Base-by-base conservation (phyloP, 2,888 invertebrate species). In the Plebejus melissa region DNA sequence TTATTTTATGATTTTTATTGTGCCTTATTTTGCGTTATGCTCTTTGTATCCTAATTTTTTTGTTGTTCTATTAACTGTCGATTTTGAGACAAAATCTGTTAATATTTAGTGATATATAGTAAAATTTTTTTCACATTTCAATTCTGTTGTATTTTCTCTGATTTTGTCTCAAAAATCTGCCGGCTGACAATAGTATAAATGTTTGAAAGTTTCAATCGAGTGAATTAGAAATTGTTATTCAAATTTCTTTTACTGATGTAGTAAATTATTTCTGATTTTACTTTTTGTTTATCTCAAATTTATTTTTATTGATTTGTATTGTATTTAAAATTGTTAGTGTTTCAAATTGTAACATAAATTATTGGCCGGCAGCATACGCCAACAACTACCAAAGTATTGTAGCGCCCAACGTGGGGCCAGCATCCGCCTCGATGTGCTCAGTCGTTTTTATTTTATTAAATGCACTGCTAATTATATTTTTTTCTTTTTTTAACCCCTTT, bases 371-470 rank as follows among this genome's bases (percentile, higher is more conserved):
- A 77, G 78, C 76, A 50, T 74, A 76, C 78, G 79, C 79, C 81
- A 79, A 78, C 81, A 79, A 78, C 76, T 79, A 81, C 81, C 81
- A 81, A 81, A 81, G 81, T 79, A 77, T 76, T 80, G 79, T 78
- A 71, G 69, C 75, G 72, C 60, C 76, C 58, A 76, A 74, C 77
- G 79, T 80, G 80, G 79, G 78, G 81, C 79, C 80, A 78, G 77
- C 81, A 81, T 85, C 87, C 86, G 87, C 86, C 87, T 88, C 83
- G 80, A 82, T 85, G 84, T 86, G 87, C 87, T 88, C 88, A 87
- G 85, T 85, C 86, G 85, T 83, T 85, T 86, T 87, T 87, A 86
- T 88, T 88, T 87, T 86, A 89, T 87, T 89, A 89, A 89, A 89
- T 88, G 89, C 89, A 89, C 89, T 88, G 89, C 89, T 89, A 88